Base-by-base conservation (phyloP, 2,113 vertebrate genomes). In the Stigmatopora nigra region DNA sequence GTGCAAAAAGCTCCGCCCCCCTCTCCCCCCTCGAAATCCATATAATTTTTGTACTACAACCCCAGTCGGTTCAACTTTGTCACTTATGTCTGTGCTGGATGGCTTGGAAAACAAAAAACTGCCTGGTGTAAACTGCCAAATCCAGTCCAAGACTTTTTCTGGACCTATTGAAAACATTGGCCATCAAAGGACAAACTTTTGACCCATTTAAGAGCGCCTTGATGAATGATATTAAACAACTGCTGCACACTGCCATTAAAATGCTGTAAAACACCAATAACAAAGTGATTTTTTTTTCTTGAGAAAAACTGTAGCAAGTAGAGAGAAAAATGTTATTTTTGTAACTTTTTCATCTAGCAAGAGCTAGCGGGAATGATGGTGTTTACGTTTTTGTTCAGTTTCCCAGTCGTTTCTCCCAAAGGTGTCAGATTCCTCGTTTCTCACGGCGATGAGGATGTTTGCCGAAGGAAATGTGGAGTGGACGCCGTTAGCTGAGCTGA, bases 331-430 rank as follows among this genome's bases (percentile, higher is more conserved):
- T 55, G 31, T 72, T 77, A 36, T 72, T 45, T 72, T 71, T 79
- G 67, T 69, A 62, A 65, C 20, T 72, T 70, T 75, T 60, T 70
- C 68, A 73, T 61, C 59, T 66, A 56, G 2, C 12, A 68, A 78
- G 64, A 67, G 61, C 74, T 75, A 3, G 67, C 80, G 83, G 80
- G 81, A 87, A 69, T 77, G 25, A 84, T 47, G 66, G 65, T 81
- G 84, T 88, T 87, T 86, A 89, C 86, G 81, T 79, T 84, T 31
- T 79, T 78, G 65, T 71, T 75, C 71, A 41, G 64, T 70, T 82
- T 80, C 70, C 79, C 63, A 41, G 63, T 13, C 5, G 36, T 69
- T 76, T 57, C 66, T 81, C 80, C 69, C 71, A 68, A 78, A 80
- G 44, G 73, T 80, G 74, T 84, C 78, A 63, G 14, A 70, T 82